Base-by-base conservation (phyloP, 2,888 invertebrate genomes). In the Orthonychiurus folsomi region DNA sequence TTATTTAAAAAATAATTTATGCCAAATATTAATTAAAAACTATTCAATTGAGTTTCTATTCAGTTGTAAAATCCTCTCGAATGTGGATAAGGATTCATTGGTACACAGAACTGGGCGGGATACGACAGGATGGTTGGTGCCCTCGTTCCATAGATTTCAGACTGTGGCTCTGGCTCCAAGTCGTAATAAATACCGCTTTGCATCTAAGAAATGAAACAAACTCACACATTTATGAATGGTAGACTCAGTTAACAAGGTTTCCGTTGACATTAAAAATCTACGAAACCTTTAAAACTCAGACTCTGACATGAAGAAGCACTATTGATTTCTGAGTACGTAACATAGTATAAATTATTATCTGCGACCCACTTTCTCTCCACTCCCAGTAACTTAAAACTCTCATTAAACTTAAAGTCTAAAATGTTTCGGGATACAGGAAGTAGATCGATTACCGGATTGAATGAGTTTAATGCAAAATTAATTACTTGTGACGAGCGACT, bases 181-280 rank as follows among this genome's bases (percentile, higher is more conserved):
- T 92, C 91, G 75, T 91, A 91, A 77, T 92, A 91, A 73, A 91
- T 90, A 59, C 89, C 63, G 47, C 87, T 89, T 81, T 90, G 90
- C 77, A 90, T 89, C 91, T 91, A 80, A 61, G 81, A 81, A 71
- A n/a, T n/a, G 61, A 67, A 67, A 71, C 66, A 65, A 63, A 60
- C 47, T n/a, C n/a, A 24, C 47, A n/a, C 25, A 12, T 47, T 24
- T 48, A 23, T 24, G 18, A 27, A 48, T 24, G n/a, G n/a, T n/a
- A n/a, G n/a, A n/a, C n/a, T n/a, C n/a, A n/a, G n/a, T n/a, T n/a
- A 53, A 62, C 3, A 61, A n/a, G 18, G 50, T 23, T 25, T 48
- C 12, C 24, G 15, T 56, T 25, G 20, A 56, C 3, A 56, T 12
- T 24, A 23, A 24, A 23, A 37, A 56, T 12, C 3, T 23, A 21